Evolutionary conservation across 2,113 vertebrate genomes (phyloP).

Genomic region (Paratilapia polleni): DNA sequence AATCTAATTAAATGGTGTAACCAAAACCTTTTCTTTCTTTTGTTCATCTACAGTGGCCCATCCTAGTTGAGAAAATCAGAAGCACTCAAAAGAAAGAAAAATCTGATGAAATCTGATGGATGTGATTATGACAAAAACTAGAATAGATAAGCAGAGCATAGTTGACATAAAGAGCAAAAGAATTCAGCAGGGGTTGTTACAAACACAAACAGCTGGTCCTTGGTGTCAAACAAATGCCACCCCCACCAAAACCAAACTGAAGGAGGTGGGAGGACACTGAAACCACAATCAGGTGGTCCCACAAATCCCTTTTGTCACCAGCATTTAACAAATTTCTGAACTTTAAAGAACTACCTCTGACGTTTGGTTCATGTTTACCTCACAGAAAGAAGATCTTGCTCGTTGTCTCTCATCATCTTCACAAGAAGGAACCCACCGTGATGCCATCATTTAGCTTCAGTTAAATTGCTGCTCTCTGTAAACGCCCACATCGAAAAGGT

Average conservation of each 20-base stretch:
- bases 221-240: slow-evolving; percentile 47
- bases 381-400: slow-evolving; percentile 75
- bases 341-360: background rate
- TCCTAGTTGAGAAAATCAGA: background rate
- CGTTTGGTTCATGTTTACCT: slow-evolving; percentile 79
- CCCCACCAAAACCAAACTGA: slow-evolving; percentile 29
- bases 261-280: background rate
- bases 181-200: slow-evolving; percentile 31
- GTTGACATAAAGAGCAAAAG: slow-evolving; percentile 16
- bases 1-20: slow-evolving; percentile 22
- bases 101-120: background rate
- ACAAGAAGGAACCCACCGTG: slow-evolving; percentile 84
- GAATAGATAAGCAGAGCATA: background rate
- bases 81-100: background rate
- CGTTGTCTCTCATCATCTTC: slow-evolving; percentile 84
- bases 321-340: background rate
- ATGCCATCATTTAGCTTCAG: slow-evolving; percentile 92
- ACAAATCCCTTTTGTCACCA: background rate
- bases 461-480: slow-evolving; percentile 79
- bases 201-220: slow-evolving; percentile 57
- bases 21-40: background rate
- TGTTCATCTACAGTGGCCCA: background rate
- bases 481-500: slow-evolving; percentile 83
- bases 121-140: background rate
- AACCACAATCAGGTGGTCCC: slow-evolving; percentile 14